These are phyloP conservation scores for Romanogobio albipinnatus DNA, from an alignment of 2,113 vertebrate genomes.

Conservation along the genomic window DNA sequence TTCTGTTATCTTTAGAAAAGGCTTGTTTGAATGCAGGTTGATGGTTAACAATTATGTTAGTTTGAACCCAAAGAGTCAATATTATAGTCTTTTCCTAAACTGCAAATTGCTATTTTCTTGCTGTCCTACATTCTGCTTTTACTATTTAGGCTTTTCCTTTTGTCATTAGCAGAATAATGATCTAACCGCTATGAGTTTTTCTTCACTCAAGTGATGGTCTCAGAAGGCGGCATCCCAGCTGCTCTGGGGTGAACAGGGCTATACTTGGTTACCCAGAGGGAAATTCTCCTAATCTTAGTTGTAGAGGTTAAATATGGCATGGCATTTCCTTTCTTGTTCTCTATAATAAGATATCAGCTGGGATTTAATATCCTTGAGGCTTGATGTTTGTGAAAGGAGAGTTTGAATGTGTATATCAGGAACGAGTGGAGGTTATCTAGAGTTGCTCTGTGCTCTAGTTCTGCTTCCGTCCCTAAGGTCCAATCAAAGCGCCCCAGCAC, in stretches of 20 bases:
- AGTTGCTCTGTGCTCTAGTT: conserved; percentile 12
- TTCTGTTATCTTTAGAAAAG: neutral
- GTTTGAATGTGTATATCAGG: neutral
- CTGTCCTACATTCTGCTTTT: neutral
- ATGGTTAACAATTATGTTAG: neutral
- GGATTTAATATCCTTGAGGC: neutral
- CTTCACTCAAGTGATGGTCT: neutral
- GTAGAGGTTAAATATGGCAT: conserved; percentile 47
- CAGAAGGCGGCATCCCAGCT: neutral
- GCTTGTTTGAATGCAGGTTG: neutral
- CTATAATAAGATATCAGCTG: conserved; percentile 3
- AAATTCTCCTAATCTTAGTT: conserved; percentile 37
- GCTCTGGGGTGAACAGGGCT: conserved; percentile 2
- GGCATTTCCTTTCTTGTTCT: neutral
- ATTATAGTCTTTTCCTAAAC: neutral
- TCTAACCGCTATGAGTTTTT: neutral
- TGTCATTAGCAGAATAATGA: neutral
- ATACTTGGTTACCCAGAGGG: neutral
- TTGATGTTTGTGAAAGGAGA: conserved; percentile 9
- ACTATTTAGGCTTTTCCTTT: neutral
- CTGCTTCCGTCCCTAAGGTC: conserved; percentile 37
- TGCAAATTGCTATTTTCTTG: neutral
- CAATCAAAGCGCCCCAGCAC: conserved; percentile 42
- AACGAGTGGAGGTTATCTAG: neutral
- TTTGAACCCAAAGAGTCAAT: neutral